Conservation (phyloP, 2,888 invertebrate genomes). For the Caenorhabditis angaria region DNA sequence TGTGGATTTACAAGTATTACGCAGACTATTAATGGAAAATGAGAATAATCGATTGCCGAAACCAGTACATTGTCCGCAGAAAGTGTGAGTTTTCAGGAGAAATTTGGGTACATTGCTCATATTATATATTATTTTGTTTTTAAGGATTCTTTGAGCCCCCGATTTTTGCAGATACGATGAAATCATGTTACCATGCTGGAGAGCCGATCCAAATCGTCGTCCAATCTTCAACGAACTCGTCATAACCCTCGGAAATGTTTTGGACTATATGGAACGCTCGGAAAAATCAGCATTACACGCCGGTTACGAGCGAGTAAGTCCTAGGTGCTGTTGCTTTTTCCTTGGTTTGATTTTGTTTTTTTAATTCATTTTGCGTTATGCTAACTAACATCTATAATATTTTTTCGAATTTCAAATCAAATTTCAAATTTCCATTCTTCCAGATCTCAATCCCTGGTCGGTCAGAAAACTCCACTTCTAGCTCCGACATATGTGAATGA, state of each 20-base stretch:
- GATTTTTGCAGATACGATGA: slow-evolving; percentile 49
- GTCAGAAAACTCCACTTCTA: not conserved
- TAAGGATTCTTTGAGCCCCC: not conserved
- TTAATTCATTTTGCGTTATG: not conserved
- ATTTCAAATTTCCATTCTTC: not conserved
- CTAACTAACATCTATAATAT: not conserved
- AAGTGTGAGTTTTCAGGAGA: slow-evolving; percentile 67
- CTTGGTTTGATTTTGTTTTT: slow-evolving; percentile 9
- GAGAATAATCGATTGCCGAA: slow-evolving; percentile 73
- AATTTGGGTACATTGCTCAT: too few relatives aligned
- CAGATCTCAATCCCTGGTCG: not conserved
- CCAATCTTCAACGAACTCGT: slow-evolving; percentile 57
- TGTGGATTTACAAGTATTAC: slow-evolving; percentile 59
- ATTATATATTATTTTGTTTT: too few relatives aligned
- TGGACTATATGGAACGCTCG: slow-evolving; percentile 44
- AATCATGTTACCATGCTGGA: slow-evolving; percentile 60
- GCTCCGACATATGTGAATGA: not conserved
- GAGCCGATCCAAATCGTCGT: slow-evolving; percentile 37
- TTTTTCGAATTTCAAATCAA: not conserved
- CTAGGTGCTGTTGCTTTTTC: slow-evolving; percentile 38
- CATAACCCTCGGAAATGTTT: slow-evolving; percentile 31
- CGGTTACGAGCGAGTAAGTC: slow-evolving; percentile 57
- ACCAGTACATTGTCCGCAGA: slow-evolving; percentile 75
- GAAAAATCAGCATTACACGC: slow-evolving; percentile 43
- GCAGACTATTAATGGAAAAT: slow-evolving; percentile 73